These are phyloP conservation scores for Tipula unca DNA, from an alignment of 2,888 invertebrate genomes.

Conservation along the genomic window DNA sequence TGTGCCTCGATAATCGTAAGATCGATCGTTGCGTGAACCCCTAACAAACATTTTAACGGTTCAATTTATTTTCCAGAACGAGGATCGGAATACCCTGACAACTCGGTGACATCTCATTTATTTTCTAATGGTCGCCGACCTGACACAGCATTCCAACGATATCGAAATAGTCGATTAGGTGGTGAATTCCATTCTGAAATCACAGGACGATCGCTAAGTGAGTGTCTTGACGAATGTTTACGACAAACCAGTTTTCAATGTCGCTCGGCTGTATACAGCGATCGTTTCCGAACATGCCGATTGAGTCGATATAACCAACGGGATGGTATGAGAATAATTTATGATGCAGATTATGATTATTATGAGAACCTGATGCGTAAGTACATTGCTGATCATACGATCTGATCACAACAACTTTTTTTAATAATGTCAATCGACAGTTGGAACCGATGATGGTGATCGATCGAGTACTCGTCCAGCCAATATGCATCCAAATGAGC, in stretches of 20 bases:
- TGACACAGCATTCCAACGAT: slow-evolving; percentile 76
- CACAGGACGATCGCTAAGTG: slow-evolving; percentile 77
- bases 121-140: slow-evolving; percentile 74
- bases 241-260: slow-evolving; percentile 85
- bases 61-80: slow-evolving; percentile 57
- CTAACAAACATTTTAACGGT: not conserved
- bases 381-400: slow-evolving; percentile 35
- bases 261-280: slow-evolving; percentile 81
- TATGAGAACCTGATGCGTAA: slow-evolving; percentile 89
- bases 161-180: slow-evolving; percentile 75
- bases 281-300: slow-evolving; percentile 73
- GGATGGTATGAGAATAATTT: slow-evolving; percentile 79
- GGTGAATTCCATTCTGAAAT: slow-evolving; percentile 87
- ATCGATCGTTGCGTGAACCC: not conserved
- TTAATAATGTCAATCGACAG: slow-evolving; percentile 30
- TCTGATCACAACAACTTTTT: not conserved
- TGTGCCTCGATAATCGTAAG: slow-evolving; percentile 85
- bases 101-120: slow-evolving; percentile 74
- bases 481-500: slow-evolving; percentile 30
- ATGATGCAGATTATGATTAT: slow-evolving; percentile 87
- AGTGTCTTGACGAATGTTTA: slow-evolving; percentile 83
- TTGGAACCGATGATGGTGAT: slow-evolving; percentile 36
- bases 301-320: slow-evolving; percentile 79
- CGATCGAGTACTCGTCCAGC: slow-evolving; percentile 31
- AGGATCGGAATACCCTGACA: slow-evolving; percentile 82